A percentile compares a stretch with the other conserved stretches of the same genome.
Evolutionary conservation across 53 echinoderm and acorn worm species (phyloP).

Genomic region (Antedon mediterranea): DNA sequence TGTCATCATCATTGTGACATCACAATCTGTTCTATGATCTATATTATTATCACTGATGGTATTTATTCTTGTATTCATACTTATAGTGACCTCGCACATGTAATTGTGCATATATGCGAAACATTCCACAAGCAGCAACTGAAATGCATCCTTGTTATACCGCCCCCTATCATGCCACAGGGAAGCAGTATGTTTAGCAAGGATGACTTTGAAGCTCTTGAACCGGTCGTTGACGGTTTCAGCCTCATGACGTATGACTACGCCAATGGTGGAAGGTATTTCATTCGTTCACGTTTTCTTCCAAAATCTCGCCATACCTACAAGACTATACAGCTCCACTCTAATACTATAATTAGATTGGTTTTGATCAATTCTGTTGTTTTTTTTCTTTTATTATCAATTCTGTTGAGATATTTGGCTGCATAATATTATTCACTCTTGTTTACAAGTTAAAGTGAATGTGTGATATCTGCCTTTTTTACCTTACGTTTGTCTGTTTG

Average conservation of each 20-base stretch:
- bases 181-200: conserved; percentile 43
- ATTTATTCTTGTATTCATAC: neutral
- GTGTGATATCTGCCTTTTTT: too few species aligned
- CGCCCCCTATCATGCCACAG: conserved; percentile 57
- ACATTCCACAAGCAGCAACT: conserved; percentile 50
- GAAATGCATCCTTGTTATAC: conserved; percentile 60
- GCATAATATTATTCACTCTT: too few species aligned
- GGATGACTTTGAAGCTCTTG: conserved; percentile 58
- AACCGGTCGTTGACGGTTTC: conserved; percentile 68
- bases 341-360: too few species aligned
- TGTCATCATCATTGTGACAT: neutral
- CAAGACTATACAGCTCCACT: too few species aligned
- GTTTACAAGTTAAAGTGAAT: too few species aligned
- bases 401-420: too few species aligned
- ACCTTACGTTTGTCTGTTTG: too few species aligned
- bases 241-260: conserved; percentile 96
- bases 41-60: neutral
- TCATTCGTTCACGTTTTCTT: too few species aligned
- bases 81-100: conserved; percentile 51
- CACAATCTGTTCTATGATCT: neutral
- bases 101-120: conserved; percentile 72
- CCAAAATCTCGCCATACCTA: too few species aligned
- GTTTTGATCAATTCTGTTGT: too few species aligned
- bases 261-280: conserved; percentile 54
- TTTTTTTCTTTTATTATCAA: too few species aligned